A percentile compares a stretch with the other conserved stretches of the same genome.
Evolutionary conservation across 2,888 invertebrate genomes (phyloP).

Genomic region (Amorpha juglandis): DNA sequence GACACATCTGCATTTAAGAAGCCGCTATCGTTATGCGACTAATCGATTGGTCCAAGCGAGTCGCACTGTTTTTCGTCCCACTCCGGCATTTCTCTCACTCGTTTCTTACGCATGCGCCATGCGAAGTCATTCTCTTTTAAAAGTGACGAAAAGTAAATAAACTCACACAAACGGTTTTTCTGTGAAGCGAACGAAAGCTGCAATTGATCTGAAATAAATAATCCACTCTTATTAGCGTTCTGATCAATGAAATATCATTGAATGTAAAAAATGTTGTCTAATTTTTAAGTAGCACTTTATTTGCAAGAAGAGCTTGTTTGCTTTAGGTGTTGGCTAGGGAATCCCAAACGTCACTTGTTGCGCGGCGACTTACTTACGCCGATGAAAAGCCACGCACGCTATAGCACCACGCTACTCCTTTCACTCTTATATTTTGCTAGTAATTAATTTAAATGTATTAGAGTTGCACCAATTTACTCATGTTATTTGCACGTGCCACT

Average conservation of each 20-base stretch:
- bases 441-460: conserved; percentile 51
- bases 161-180: conserved; percentile 71
- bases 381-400: conserved; percentile 78
- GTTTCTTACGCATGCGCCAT: conserved; percentile 70
- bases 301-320: conserved; percentile 47
- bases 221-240: neutral
- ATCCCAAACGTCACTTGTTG: conserved; percentile 77
- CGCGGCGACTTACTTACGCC: conserved; percentile 73
- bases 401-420: conserved; percentile 71
- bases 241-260: neutral
- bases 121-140: conserved; percentile 64
- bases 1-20: conserved; percentile 85
- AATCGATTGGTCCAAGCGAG: conserved; percentile 84
- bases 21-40: conserved; percentile 85
- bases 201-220: conserved; percentile 39
- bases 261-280: conserved; percentile 29
- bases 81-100: conserved; percentile 67
- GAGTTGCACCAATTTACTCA: conserved; percentile 39
- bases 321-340: conserved; percentile 57
- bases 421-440: conserved; percentile 60
- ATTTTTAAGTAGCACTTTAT: conserved; percentile 26
- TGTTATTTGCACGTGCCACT: conserved; percentile 37
- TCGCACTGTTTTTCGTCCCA: conserved; percentile 69
- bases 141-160: conserved; percentile 82
- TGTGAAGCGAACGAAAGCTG: conserved; percentile 60